A percentile compares a stretch with the other conserved stretches of the same genome.
Conservation (phyloP, 2,888 invertebrate species). For the Melanostoma mellinum region DNA sequence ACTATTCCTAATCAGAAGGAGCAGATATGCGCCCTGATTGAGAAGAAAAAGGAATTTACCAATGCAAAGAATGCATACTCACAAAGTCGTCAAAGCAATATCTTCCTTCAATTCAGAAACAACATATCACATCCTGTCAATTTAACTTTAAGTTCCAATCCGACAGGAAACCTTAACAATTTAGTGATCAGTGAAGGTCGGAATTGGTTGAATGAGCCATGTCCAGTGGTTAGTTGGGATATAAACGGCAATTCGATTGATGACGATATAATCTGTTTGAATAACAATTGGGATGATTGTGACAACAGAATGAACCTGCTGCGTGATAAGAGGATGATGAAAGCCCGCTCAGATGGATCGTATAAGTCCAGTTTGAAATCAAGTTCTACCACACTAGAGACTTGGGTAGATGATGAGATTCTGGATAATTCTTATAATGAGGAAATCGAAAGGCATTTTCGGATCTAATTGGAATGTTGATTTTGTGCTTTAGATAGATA, state of each 20-base stretch:
- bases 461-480: slow-evolving; percentile 23
- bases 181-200: slow-evolving; percentile 78
- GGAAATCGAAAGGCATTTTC: slow-evolving; percentile 73
- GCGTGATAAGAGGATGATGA: slow-evolving; percentile 73
- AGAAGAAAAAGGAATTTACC: slow-evolving; percentile 31
- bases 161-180: slow-evolving; percentile 78
- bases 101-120: slow-evolving; percentile 69
- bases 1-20: slow-evolving; percentile 52
- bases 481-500: slow-evolving; percentile 44
- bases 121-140: slow-evolving; percentile 75
- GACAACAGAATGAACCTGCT: slow-evolving; percentile 77
- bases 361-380: slow-evolving; percentile 79
- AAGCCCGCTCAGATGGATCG: slow-evolving; percentile 74
- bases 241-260: slow-evolving; percentile 80
- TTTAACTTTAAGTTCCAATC: slow-evolving; percentile 78
- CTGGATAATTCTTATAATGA: slow-evolving; percentile 76
- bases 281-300: slow-evolving; percentile 76
- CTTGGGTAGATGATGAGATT: slow-evolving; percentile 81
- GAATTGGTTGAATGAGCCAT: slow-evolving; percentile 73
- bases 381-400: slow-evolving; percentile 81
- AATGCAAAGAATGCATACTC: slow-evolving; percentile 33
- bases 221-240: slow-evolving; percentile 79
- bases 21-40: slow-evolving; percentile 29
- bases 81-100: slow-evolving; percentile 50
- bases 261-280: slow-evolving; percentile 74